Conservation (phyloP, 1,140 invertebrate genomes). For the Drosophila sp. region DNA sequence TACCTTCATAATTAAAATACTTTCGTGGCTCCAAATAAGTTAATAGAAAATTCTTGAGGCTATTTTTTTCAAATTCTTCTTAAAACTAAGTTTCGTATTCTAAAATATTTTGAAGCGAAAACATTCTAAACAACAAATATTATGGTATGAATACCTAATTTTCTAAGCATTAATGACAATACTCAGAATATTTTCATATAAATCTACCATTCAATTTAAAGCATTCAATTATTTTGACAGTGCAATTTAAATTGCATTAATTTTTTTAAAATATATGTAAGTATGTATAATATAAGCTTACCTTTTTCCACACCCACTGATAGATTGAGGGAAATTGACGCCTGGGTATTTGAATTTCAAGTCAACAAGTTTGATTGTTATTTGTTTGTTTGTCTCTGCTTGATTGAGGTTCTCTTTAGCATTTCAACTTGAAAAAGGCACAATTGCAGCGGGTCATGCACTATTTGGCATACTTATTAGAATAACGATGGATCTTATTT, state of each 20-base stretch:
- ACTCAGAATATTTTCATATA: not conserved
- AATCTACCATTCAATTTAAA: not conserved
- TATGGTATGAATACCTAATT: no score
- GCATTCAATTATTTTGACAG: not conserved
- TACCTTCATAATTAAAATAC: slow-evolving; percentile 34
- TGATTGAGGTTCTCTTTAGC: slow-evolving; percentile 17
- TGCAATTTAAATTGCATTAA: not conserved
- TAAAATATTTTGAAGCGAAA: no score
- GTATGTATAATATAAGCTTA: slow-evolving; percentile 21
- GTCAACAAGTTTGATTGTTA: slow-evolving; percentile 42
- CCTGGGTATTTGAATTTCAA: not conserved
- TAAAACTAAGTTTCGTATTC: no score
- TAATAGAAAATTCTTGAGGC: not conserved
- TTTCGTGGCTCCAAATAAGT: not conserved
- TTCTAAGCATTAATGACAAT: not conserved
- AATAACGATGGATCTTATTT: slow-evolving; percentile 36
- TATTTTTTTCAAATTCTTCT: slow-evolving; percentile 4
- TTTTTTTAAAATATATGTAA: slow-evolving; percentile 5
- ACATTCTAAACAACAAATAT: no score
- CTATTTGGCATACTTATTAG: slow-evolving; percentile 42
- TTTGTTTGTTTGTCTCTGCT: slow-evolving; percentile 31
- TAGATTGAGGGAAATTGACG: not conserved
- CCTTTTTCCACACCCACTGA: slow-evolving; percentile 23
- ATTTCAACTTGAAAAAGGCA: slow-evolving; percentile 47
- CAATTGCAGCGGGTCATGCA: slow-evolving; percentile 51